A percentile compares a stretch with the other conserved stretches of the same genome.
Evolutionary conservation across 2,797 vertebrate species (phyloP).

Genomic region (Anguilla marmorata): DNA sequence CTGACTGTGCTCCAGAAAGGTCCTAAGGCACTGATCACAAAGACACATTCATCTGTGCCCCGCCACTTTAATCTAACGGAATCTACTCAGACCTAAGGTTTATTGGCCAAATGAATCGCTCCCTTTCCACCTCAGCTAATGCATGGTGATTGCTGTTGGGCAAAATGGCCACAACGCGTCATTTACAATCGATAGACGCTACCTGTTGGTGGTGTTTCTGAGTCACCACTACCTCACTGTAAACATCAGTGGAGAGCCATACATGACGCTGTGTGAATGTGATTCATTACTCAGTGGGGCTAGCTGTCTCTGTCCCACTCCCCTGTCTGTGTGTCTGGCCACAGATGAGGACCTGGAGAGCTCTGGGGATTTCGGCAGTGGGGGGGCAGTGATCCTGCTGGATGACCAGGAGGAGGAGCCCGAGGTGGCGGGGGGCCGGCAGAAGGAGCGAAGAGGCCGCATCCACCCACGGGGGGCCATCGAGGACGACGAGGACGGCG

Average conservation of each 20-base stretch:
- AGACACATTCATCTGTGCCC: neutral
- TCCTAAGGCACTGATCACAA: neutral
- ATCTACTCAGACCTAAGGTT: neutral
- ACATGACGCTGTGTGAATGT: neutral
- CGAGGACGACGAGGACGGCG: conserved; percentile 91
- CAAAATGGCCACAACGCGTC: neutral
- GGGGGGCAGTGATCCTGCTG: conserved; percentile 82
- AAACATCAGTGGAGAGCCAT: neutral
- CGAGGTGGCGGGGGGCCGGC: conserved; percentile 66
- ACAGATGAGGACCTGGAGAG: conserved; percentile 93
- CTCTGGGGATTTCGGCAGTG: conserved; percentile 93
- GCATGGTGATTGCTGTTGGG: neutral
- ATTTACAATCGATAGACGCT: neutral
- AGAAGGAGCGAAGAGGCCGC: conserved; percentile 82
- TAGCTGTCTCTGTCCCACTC: neutral
- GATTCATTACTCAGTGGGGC: neutral
- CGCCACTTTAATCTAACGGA: neutral
- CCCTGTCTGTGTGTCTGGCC: neutral
- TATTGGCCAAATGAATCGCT: neutral
- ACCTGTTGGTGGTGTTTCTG: neutral
- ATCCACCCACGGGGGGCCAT: conserved; percentile 82
- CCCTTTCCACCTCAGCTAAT: neutral
- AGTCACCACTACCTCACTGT: neutral
- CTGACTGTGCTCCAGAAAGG: neutral
- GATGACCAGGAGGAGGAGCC: conserved; percentile 86